phyloP scores from a whole-genome alignment of 2,888 invertebrate genomes.

The Empis stercorea region DNA sequence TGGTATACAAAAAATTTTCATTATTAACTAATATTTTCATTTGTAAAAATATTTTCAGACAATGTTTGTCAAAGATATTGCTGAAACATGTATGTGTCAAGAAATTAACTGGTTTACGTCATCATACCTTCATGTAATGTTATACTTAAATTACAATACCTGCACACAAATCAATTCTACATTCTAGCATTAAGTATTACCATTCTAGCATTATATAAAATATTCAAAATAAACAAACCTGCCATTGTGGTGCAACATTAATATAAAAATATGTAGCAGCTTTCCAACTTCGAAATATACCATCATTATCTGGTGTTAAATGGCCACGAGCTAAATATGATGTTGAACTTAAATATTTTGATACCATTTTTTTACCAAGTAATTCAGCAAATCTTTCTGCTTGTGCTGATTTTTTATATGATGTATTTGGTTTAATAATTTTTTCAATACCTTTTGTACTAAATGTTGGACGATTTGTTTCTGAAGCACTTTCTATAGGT shows the following conservation, averaged over 20 bases:
- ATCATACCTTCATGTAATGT: too few relatives aligned
- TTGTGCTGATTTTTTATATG: conserved; percentile 25
- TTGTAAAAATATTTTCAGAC: too few relatives aligned
- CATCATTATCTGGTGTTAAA: conserved; percentile 39
- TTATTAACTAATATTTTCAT: too few relatives aligned
- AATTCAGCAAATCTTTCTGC: conserved; percentile 23
- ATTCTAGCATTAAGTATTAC: too few relatives aligned
- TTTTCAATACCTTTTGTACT: conserved; percentile 20
- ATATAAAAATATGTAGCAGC: conserved; percentile 38
- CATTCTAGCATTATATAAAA: too few relatives aligned
- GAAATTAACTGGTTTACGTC: too few relatives aligned
- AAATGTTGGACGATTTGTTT: conserved; percentile 22
- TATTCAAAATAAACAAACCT: conserved; percentile 15
- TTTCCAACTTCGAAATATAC: conserved; percentile 35
- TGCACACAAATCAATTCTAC: too few relatives aligned
- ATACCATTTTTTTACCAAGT: conserved; percentile 22
- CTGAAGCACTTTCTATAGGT: conserved; percentile 5
- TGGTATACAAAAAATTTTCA: too few relatives aligned
- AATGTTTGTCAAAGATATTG: too few relatives aligned
- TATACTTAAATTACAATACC: too few relatives aligned
- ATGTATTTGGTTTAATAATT: conserved; percentile 16
- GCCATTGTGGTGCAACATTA: conserved; percentile 40
- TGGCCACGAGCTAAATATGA: conserved; percentile 36
- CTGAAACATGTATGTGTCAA: too few relatives aligned
- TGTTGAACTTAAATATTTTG: conserved; percentile 23